phyloP scores from a whole-genome alignment of 2,113 vertebrate genomes.

The Entosphenus tridentatus region DNA sequence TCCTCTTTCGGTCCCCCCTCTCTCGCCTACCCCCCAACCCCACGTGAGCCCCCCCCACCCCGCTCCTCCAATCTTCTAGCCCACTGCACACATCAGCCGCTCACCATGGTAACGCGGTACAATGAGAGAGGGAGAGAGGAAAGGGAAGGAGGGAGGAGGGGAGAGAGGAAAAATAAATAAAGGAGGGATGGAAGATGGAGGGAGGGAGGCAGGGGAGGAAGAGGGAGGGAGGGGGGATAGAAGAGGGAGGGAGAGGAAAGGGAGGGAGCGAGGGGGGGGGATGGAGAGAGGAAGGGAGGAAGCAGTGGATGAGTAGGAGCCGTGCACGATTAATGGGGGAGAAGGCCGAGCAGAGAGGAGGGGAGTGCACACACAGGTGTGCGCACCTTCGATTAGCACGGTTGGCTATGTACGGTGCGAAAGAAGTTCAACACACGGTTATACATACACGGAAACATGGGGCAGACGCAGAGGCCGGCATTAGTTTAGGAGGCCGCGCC shows the following conservation, averaged over 20 bases:
- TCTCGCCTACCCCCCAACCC: background rate
- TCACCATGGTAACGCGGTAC: background rate
- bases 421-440: too few relatives aligned
- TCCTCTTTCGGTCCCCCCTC: background rate
- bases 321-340: background rate
- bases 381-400: too few relatives aligned
- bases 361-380: background rate
- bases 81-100: background rate
- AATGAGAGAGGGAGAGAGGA: background rate
- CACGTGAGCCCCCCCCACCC: background rate
- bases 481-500: too few relatives aligned
- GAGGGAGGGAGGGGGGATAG: accelerated
- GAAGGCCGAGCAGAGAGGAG: background rate
- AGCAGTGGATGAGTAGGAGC: background rate
- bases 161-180: too few relatives aligned
- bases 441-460: too few relatives aligned
- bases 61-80: background rate
- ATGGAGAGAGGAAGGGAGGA: background rate
- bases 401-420: too few relatives aligned
- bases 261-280: background rate
- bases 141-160: background rate
- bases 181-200: background rate
- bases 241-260: background rate
- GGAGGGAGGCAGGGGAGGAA: background rate
- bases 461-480: too few relatives aligned